These are phyloP conservation scores for Bellardia bayeri DNA, from an alignment of 2,888 invertebrate species.

Conservation along the genomic window DNA sequence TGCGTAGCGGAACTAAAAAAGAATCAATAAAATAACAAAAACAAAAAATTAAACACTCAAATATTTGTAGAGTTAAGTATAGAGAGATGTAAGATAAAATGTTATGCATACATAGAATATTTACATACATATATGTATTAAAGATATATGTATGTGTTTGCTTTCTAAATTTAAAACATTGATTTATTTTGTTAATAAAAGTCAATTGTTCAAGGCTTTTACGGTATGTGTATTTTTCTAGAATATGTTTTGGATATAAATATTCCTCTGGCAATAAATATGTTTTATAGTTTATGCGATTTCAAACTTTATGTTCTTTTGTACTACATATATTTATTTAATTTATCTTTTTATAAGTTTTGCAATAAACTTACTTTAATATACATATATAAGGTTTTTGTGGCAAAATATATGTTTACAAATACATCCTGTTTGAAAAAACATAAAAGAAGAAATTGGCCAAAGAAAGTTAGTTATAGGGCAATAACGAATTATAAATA, in stretches of 20 bases:
- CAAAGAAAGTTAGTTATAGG: not conserved
- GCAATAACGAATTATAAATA: too few relatives aligned
- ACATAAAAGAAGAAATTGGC: not conserved
- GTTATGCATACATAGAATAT: too few relatives aligned
- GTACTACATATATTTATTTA: not conserved
- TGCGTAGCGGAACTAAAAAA: too few relatives aligned
- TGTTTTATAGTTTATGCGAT: not conserved
- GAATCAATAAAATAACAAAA: too few relatives aligned
- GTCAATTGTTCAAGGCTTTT: not conserved
- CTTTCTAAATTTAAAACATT: too few relatives aligned
- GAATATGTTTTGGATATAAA: not conserved
- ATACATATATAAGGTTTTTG: not conserved
- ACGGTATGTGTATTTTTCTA: too few relatives aligned
- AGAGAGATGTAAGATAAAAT: too few relatives aligned
- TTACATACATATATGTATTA: too few relatives aligned
- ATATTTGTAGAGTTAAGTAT: too few relatives aligned
- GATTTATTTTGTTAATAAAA: too few relatives aligned
- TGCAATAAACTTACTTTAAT: slow-evolving; percentile 3
- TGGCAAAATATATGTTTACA: not conserved
- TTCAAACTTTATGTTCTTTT: not conserved
- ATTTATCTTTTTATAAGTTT: slow-evolving; percentile 5
- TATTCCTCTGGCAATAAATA: not conserved
- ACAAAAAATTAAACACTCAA: too few relatives aligned
- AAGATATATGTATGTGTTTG: too few relatives aligned
- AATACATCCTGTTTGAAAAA: not conserved